phyloP scores from a whole-genome alignment of 2,797 vertebrate genomes.

The Pteropus rufus region DNA sequence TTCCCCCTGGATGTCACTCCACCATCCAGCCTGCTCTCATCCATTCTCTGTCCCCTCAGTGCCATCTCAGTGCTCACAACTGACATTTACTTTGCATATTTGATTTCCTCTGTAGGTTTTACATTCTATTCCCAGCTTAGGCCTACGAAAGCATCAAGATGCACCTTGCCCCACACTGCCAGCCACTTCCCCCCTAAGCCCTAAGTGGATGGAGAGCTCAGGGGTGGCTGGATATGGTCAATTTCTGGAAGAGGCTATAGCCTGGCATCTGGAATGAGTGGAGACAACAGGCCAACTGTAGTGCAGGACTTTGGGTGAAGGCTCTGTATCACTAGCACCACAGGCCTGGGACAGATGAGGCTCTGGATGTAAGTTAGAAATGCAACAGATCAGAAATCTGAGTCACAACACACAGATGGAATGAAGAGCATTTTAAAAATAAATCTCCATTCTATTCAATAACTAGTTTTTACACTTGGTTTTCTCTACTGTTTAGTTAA shows the following conservation, averaged over 20 bases:
- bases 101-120: neutral
- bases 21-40: no score
- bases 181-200: neutral
- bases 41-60: neutral
- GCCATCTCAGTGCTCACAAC: neutral
- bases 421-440: neutral
- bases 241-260: neutral
- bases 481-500: neutral
- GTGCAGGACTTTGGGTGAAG: neutral
- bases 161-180: neutral
- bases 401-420: neutral
- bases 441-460: neutral
- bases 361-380: neutral
- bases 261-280: neutral
- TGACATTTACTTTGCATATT: neutral
- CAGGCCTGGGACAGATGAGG: neutral
- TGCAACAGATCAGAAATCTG: neutral
- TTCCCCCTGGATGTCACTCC: neutral
- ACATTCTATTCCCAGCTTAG: neutral
- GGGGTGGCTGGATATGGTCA: neutral
- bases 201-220: fast-evolving
- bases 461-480: neutral
- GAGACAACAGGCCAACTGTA: neutral
- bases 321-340: neutral
- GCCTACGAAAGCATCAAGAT: neutral